A percentile compares a stretch with the other conserved stretches of the same genome.
phyloP scores from a whole-genome alignment of 2,113 vertebrate genomes.

The Ploceus nigricollis region DNA sequence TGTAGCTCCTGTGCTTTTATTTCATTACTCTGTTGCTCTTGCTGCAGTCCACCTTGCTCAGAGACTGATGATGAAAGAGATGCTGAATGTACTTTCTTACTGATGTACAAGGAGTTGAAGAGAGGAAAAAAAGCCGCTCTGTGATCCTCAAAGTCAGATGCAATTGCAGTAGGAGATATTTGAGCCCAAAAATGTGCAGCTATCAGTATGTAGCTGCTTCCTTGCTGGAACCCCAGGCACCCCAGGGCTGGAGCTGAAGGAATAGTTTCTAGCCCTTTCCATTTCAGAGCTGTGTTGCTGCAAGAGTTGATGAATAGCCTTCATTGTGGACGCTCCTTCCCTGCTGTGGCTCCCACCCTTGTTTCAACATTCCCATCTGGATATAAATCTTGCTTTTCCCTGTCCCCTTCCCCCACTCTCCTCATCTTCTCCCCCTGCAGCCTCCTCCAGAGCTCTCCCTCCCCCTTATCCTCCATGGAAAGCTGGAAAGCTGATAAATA shows the following conservation, averaged over 20 bases:
- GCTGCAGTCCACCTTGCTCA: neutral
- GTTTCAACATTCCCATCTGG: conserved; percentile 61
- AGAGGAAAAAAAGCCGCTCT: neutral
- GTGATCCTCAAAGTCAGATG: conserved; percentile 7
- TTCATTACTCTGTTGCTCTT: neutral
- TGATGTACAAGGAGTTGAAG: neutral
- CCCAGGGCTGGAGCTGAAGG: conserved; percentile 52
- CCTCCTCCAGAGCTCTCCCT: neutral
- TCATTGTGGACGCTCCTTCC: conserved; percentile 64
- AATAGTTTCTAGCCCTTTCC: conserved; percentile 55
- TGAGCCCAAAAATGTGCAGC: neutral
- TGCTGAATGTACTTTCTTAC: neutral
- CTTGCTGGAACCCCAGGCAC: conserved; percentile 12
- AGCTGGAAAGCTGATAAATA: conserved; percentile 61
- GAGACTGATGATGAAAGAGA: conserved; percentile 7
- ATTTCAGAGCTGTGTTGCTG: conserved; percentile 40
- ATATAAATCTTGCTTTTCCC: conserved; percentile 69
- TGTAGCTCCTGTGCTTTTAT: neutral
- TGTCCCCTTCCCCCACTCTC: conserved; percentile 2
- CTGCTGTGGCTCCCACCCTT: conserved; percentile 42
- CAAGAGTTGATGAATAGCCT: conserved; percentile 64
- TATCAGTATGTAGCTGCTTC: conserved; percentile 36
- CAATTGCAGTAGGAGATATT: neutral
- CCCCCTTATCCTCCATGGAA: neutral
- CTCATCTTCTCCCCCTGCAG: neutral